Percentiles rank a stretch among this genome's conserved stretches.
Evolutionary conservation across 1,140 invertebrate species (phyloP).

Genomic region (Pseudomyrmex flavicornis): DNA sequence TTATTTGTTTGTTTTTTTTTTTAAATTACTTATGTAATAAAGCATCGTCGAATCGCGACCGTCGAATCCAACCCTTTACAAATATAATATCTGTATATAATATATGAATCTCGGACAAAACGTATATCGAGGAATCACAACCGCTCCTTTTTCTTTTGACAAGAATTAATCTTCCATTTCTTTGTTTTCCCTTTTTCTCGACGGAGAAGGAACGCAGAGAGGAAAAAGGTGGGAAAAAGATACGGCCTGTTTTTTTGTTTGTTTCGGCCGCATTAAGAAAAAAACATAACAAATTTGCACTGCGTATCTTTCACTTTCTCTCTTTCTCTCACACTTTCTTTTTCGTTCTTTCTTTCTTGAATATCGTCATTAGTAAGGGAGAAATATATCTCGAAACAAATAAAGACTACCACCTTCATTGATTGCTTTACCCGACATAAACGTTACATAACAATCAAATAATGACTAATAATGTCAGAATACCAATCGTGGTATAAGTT

Average conservation of each 20-base stretch:
- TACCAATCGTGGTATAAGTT: conserved; percentile 22
- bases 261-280: conserved; percentile 18
- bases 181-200: conserved; percentile 1
- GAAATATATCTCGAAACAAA: conserved; percentile 12
- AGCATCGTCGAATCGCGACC: conserved; percentile 74
- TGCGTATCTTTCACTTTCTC: background rate
- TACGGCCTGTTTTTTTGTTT: background rate
- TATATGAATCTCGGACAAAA: conserved; percentile 71
- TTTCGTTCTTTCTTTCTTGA: background rate
- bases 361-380: conserved; percentile 16
- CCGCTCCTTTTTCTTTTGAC: conserved; percentile 68
- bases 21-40: conserved; percentile 55
- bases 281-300: conserved; percentile 13
- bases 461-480: conserved; percentile 55
- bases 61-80: conserved; percentile 73
- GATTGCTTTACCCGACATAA: conserved; percentile 26
- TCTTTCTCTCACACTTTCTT: too few relatives aligned
- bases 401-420: conserved; percentile 35
- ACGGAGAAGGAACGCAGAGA: conserved; percentile 34
- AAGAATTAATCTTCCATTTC: conserved; percentile 54
- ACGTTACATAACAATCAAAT: conserved; percentile 58
- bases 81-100: conserved; percentile 77
- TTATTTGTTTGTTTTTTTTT: background rate
- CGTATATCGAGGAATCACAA: conserved; percentile 70
- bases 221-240: conserved; percentile 6